phyloP scores from a whole-genome alignment of 1,140 invertebrate genomes.

The Pseudomyrmex pallidus region DNA sequence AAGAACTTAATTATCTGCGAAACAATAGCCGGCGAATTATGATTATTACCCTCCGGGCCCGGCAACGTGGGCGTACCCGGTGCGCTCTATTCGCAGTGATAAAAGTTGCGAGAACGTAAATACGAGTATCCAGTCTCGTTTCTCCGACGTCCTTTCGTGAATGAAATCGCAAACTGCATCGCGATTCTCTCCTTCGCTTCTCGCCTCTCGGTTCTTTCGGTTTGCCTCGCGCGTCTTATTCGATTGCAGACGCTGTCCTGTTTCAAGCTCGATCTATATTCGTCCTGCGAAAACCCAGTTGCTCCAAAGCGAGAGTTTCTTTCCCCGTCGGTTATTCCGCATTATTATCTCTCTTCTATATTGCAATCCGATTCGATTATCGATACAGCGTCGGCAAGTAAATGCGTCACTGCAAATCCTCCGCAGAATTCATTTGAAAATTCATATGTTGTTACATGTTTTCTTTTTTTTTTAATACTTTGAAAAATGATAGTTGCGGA shows the following conservation, averaged over 20 bases:
- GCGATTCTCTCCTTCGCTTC: conserved; percentile 66
- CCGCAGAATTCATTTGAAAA: background rate
- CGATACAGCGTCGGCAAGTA: no score
- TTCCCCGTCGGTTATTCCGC: conserved; percentile 32
- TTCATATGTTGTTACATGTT: no score
- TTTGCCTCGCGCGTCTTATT: conserved; percentile 34
- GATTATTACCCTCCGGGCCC: conserved; percentile 74
- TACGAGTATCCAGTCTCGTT: conserved; percentile 75
- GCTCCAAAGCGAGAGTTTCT: background rate
- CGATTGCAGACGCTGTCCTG: conserved; percentile 44
- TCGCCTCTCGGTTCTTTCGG: conserved; percentile 45
- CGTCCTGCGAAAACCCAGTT: no score
- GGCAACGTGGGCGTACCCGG: conserved; percentile 8
- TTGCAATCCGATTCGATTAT: no score
- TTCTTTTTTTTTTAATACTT: background rate
- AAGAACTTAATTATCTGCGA: conserved; percentile 81
- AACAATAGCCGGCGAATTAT: conserved; percentile 79
- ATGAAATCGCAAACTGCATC: conserved; percentile 67
- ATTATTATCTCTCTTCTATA: background rate
- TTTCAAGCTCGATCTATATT: conserved; percentile 71
- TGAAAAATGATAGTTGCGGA: background rate
- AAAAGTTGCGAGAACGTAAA: conserved; percentile 78
- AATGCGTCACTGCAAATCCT: background rate
- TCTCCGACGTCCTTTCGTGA: conserved; percentile 72
- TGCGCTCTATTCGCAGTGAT: conserved; percentile 72